Evolutionary conservation across 2,888 invertebrate genomes (phyloP), one percentile per base, ranked within the genome.

Genomic region (Pyrrhosoma nymphula): DNA sequence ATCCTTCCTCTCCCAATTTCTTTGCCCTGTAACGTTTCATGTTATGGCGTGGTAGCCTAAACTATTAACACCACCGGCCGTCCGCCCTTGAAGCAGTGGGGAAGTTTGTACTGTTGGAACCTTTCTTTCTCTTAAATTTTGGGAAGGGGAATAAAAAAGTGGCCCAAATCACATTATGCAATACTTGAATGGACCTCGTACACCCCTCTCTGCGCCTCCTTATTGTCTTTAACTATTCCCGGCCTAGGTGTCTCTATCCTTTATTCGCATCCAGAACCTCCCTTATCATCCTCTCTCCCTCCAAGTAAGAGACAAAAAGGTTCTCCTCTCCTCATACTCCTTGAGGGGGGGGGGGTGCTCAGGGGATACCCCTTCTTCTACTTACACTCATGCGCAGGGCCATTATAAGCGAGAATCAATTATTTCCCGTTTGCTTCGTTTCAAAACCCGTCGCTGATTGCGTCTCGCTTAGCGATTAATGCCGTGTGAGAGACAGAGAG

Each of bases 351-450:
- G 16, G n/a, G 26, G 35, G 16, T 35, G 16, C 30, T 35, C 82
- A 14, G 18, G 30, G 82, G 23, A 18, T 18, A 82, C 82, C 82
- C 35, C 35, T 82, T 26, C 69, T n/a, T 2, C 82, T 35, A n/a
- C n/a, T n/a, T 69, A 30, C 35, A 3, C 82, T 14, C 69, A 69
- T 35, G 30, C 82, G 30, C 82, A 35, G 35, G 82, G 35, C 30
- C 35, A 82, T 82, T 82, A 82, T 35, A 82, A 82, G 82, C 82
- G 82, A 82, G 82, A 82, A 82, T 82, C 82, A 82, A 82, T 82
- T 82, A 82, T 82, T 82, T 82, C 82, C 82, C 82, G 82, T 82
- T 82, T 82, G 82, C 82, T 16, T 82, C 82, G 82, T 82, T 82
- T 82, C 82, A 82, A 35, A 82, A 82, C 82, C 35, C 82, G 30